Percentiles rank a stretch among this genome's conserved stretches.
These are phyloP conservation scores for Labeo rohita DNA, from an alignment of 2,113 vertebrate species.

Conservation along the genomic window DNA sequence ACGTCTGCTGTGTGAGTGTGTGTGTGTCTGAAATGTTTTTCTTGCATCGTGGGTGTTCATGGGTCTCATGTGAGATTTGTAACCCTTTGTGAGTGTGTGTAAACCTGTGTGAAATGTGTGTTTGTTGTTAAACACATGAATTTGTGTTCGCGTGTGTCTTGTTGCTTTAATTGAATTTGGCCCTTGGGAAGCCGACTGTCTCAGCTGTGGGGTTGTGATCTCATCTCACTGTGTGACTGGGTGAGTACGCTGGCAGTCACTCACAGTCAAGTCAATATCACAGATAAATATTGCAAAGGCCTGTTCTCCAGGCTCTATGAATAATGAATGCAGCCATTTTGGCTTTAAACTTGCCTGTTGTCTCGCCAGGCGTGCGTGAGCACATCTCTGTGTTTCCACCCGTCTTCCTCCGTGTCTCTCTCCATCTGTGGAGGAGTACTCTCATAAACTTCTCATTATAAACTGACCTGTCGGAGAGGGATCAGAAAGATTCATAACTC, in stretches of 20 bases:
- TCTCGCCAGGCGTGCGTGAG: conserved; percentile 50
- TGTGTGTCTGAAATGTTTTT: not conserved
- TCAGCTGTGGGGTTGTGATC: conserved; percentile 39
- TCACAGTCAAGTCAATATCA: conserved; percentile 80
- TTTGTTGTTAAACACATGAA: conserved; percentile 9
- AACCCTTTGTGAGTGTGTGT: not conserved
- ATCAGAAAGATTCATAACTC: conserved; percentile 45
- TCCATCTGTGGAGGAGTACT: conserved; percentile 39
- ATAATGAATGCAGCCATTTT: conserved; percentile 73
- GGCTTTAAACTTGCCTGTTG: conserved; percentile 66
- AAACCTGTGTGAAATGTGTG: not conserved
- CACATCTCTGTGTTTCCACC: conserved; percentile 27
- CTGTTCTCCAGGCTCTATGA: conserved; percentile 72
- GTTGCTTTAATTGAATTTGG: conserved; percentile 39
- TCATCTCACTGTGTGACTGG: conserved; percentile 46
- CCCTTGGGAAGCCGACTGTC: conserved; percentile 24
- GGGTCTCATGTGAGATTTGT: not conserved
- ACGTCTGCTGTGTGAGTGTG: not conserved
- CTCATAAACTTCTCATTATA: conserved; percentile 50
- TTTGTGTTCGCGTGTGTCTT: conserved; percentile 23
- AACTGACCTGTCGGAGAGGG: conserved; percentile 36
- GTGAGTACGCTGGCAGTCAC: conserved; percentile 64
- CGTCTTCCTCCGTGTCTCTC: conserved; percentile 35
- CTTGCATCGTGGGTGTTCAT: not conserved
- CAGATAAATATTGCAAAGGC: conserved; percentile 81